Conservation (phyloP, 92 coral and sea anemone genomes). For the Parazoanthus atlanticus region DNA sequence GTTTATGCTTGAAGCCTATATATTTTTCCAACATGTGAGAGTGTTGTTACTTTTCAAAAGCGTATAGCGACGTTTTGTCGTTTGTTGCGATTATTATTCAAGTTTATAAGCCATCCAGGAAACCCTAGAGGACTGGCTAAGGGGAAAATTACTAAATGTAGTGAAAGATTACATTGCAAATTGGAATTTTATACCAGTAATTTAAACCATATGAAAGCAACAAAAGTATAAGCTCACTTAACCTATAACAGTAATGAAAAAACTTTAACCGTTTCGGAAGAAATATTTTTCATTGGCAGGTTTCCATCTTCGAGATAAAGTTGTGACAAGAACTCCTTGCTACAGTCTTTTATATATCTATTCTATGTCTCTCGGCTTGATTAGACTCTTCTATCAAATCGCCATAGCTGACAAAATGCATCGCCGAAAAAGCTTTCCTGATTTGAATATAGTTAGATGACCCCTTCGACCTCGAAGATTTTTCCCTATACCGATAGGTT, state of each 20-base stretch:
- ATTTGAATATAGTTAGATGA: not conserved
- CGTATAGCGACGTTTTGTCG: no score
- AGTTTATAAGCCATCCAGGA: no score
- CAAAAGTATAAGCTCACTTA: no score
- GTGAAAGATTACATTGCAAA: not conserved
- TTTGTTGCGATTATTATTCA: not conserved
- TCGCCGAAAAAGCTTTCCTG: not conserved
- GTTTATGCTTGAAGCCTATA: not conserved
- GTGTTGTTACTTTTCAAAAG: not conserved
- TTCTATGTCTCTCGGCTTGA: not conserved
- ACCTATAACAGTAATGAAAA: not conserved
- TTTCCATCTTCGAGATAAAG: no score
- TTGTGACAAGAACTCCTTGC: not conserved
- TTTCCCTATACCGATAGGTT: not conserved
- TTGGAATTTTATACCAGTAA: not conserved
- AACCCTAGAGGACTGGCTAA: not conserved
- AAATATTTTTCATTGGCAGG: not conserved
- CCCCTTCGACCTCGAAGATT: not conserved
- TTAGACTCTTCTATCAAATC: no score
- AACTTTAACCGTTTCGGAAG: not conserved
- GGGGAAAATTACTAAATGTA: not conserved
- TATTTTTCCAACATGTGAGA: not conserved
- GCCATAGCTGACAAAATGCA: not conserved
- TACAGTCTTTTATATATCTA: no score
- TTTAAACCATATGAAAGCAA: not conserved